Evolutionary conservation across 1,140 invertebrate genomes (phyloP), one percentile per base, ranked within the genome.

Genomic region (Cotesia vestalis): DNA sequence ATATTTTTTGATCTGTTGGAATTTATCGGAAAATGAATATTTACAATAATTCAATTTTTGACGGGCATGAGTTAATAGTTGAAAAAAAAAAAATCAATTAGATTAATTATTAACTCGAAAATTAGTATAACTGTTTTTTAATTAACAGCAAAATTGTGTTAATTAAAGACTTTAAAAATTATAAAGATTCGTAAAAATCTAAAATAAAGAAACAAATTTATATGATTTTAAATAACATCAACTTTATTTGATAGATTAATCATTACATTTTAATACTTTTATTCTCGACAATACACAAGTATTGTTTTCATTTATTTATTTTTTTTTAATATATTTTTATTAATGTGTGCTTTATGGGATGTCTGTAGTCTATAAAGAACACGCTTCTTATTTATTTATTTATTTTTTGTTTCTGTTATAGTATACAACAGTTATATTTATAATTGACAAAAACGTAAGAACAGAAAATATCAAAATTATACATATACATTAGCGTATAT

Each of bases 181-280:
- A 27, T 27, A 27, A 27, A 27, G 27, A 27, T 27, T 27, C 3
- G 27, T 27, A 27, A 27, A 27, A 27, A 27, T 27, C 2, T 27
- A 27, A 27, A 27, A 27, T 27, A 27, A 27, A 27, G 27, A 27
- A 27, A 27, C 27, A 27, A 27, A 27, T 27, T 27, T 79, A 80
- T 82, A 80, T 82, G 83, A 81, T 78, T 85, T 85, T 84, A 83
- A 85, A 80, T 85, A 85, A 85, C 84, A 86, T 85, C 81, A 84
- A 86, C 83, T 84, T 85, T 83, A 84, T 82, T 84, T 79, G 76
- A 80, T 80, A 82, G 75, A 75, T 83, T 77, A 77, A 81, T 80
- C 80, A 78, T 66, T 84, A 83, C 79, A 84, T 84, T 78, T 75
- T 77, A 51, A 73, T 75, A 36, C 59, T 68, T 70, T 78, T 68